These are phyloP conservation scores for Scleropages formosus DNA, from an alignment of 2,797 vertebrate genomes.

Conservation along the genomic window DNA sequence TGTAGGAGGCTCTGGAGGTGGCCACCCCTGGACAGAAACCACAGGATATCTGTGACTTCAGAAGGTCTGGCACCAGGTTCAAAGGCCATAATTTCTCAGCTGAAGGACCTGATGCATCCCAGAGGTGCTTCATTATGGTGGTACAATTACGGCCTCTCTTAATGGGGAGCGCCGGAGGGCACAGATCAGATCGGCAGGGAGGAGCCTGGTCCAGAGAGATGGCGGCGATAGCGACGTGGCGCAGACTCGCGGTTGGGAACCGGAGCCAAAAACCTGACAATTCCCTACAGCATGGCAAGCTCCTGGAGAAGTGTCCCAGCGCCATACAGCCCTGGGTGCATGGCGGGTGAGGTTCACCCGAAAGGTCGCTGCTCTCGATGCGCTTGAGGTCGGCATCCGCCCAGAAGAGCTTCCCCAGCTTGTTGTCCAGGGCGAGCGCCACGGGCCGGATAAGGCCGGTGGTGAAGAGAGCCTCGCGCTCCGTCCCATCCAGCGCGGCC, in stretches of 20 bases:
- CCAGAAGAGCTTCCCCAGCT: constrained; percentile 92
- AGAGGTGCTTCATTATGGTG: constrained; percentile 16
- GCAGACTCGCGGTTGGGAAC: neutral
- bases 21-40: constrained; percentile 13
- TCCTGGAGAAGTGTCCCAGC: neutral
- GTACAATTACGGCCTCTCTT: constrained; percentile 20
- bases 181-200: constrained; percentile 20
- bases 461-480: constrained; percentile 90
- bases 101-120: constrained; percentile 13
- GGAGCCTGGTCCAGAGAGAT: neutral
- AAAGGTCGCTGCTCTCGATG: constrained; percentile 93
- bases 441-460: constrained; percentile 88
- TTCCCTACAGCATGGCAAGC: neutral
- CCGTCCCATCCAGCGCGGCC: constrained; percentile 88
- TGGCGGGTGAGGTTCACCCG: constrained; percentile 65
- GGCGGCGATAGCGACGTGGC: neutral
- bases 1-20: neutral
- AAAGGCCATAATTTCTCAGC: constrained; percentile 19
- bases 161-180: neutral
- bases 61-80: constrained; percentile 20
- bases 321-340: neutral
- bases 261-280: neutral
- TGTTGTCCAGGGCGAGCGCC: constrained; percentile 87
- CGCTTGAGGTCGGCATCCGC: constrained; percentile 93
- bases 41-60: constrained; percentile 7